Evolutionary conservation across 2,888 invertebrate species (phyloP).

Genomic region (Agrilus cyanescens): DNA sequence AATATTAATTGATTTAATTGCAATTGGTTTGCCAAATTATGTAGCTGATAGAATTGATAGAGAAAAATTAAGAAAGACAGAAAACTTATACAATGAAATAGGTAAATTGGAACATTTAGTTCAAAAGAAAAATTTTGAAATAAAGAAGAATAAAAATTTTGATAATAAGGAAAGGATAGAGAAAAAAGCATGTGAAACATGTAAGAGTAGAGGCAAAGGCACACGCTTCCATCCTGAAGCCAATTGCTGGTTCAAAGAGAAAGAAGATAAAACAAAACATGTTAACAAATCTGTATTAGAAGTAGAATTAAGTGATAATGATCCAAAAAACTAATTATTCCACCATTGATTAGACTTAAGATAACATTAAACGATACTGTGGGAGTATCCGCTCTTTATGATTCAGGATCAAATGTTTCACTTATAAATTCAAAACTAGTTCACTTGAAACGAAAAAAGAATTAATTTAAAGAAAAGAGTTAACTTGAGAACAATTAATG

Average conservation of each 20-base stretch:
- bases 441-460: neutral
- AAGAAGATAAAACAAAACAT: conserved; percentile 5
- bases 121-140: conserved; percentile 11
- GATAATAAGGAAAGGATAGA: conserved; percentile 8
- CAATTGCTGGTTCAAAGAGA: conserved; percentile 14
- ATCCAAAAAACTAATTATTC: too few species aligned
- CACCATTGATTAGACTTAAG: too few species aligned
- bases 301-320: conserved; percentile 5
- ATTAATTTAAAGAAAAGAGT: neutral
- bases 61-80: conserved; percentile 4
- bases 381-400: conserved; percentile 10
- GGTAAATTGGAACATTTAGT: conserved; percentile 7
- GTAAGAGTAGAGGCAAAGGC: conserved; percentile 18
- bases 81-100: too few species aligned
- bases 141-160: neutral
- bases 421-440: conserved; percentile 17
- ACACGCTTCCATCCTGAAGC: conserved; percentile 13
- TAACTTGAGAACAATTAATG: conserved; percentile 9
- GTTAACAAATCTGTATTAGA: conserved; percentile 17
- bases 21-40: conserved; percentile 14
- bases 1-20: conserved; percentile 9
- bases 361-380: too few species aligned
- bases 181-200: conserved; percentile 16
- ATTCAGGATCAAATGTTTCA: conserved; percentile 17
- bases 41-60: conserved; percentile 16